Evolutionary conservation across 2,888 invertebrate species (phyloP), one percentile per base, ranked within the genome.

Genomic region (Petrophora chlorosata): DNA sequence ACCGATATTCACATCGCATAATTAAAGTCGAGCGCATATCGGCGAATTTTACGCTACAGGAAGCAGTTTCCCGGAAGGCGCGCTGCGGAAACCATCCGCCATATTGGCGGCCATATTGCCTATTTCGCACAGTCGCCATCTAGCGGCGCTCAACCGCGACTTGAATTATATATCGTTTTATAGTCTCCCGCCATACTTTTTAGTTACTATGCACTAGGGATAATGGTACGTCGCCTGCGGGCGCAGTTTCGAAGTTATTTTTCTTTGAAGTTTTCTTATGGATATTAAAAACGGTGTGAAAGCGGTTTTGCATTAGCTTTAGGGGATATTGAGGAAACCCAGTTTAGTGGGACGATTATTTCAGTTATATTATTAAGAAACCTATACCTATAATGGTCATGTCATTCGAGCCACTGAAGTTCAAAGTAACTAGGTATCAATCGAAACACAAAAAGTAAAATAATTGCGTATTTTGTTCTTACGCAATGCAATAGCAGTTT

Each of bases 41-140:
- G 25, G n/a, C 9, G 34, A 60, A 46, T 65, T 59, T 54, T 50
- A 9, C 25, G n/a, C 23, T 8, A 12, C n/a, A 2, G 7, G 14
- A 10, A 7, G 10, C 14, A 10, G 32, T 30, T 30, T 35, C 40
- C 34, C 56, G 67, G 70, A 67, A 67, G 62, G 52, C 60, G 70
- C 67, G 63, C 67, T 63, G 61, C 64, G 74, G 71, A 71, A 70
- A 56, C 63, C 56, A 70, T 59, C 73, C 62, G 73, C 73, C 73
- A 77, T 78, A 22, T 39, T 33, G 33, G 32, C 39, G 5, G 40
- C 35, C 29, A 41, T 41, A 70, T 79, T 80, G 76, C 49, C 44
- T 63, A 64, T 67, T 68, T 19, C 19, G 3, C 67, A 65, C 63
- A 56, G 48, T 16, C 57, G 62, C 64, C 67, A 70, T 63, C 70